Evolutionary conservation across 2,797 vertebrate species (phyloP).

Genomic region (Craterocephalus amniculus): DNA sequence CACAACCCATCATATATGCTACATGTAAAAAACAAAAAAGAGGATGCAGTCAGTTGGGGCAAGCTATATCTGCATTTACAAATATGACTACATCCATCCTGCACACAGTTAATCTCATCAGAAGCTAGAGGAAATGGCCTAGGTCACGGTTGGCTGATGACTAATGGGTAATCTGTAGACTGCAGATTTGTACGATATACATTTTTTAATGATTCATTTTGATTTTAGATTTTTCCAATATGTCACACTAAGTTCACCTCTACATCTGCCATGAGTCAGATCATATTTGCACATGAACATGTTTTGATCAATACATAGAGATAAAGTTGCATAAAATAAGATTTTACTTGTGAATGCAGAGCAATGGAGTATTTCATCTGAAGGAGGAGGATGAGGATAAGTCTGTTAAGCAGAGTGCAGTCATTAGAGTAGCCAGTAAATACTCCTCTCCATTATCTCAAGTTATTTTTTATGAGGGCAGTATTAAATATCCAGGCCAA

Average conservation of each 20-base stretch:
- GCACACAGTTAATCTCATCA: constrained; percentile 59
- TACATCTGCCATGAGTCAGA: background rate
- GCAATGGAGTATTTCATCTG: constrained; percentile 11
- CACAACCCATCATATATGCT: constrained; percentile 57
- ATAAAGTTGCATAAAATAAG: background rate
- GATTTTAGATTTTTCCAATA: background rate
- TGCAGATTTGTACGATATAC: constrained; percentile 40
- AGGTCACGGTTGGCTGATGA: constrained; percentile 55
- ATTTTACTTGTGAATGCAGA: background rate
- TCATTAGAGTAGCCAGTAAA: constrained; percentile 65
- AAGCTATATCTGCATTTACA: constrained; percentile 72
- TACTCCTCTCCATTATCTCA: constrained; percentile 65
- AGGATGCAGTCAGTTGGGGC: constrained; percentile 68
- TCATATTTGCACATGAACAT: background rate
- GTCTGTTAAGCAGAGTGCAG: constrained; percentile 42
- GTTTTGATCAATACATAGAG: background rate
- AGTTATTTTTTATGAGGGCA: constrained; percentile 71
- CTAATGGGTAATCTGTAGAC: constrained; percentile 39
- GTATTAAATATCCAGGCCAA: constrained; percentile 67
- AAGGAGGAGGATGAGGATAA: constrained; percentile 15
- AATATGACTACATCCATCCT: constrained; percentile 67
- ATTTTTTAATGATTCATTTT: constrained; percentile 5
- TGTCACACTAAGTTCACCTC: background rate
- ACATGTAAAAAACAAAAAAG: constrained; percentile 66
- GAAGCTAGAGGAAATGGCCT: constrained; percentile 53